A percentile compares a stretch with the other conserved stretches of the same genome.
Evolutionary conservation across 1,140 invertebrate species (phyloP).

Genomic region (Achatina immaculata): DNA sequence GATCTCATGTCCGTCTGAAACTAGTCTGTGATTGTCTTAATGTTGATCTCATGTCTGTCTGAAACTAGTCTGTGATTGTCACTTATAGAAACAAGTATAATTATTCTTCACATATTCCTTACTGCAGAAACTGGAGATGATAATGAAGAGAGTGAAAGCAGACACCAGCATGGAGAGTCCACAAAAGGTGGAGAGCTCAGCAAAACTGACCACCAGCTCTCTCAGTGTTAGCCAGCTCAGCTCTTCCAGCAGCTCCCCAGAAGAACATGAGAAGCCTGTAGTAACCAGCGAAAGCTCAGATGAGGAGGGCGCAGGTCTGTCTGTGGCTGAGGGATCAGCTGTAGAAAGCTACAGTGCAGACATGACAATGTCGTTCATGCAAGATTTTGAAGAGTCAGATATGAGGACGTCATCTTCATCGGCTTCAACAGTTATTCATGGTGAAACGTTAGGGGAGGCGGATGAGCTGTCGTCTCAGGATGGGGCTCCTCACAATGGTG

Average conservation of each 20-base stretch:
- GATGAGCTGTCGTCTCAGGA: neutral
- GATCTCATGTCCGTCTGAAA: no score
- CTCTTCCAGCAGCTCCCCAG: slow-evolving; percentile 35
- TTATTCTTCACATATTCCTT: slow-evolving; percentile 11
- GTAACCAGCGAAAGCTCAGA: neutral
- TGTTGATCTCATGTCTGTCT: no score
- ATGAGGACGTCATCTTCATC: neutral
- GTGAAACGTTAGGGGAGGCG: slow-evolving; percentile 7
- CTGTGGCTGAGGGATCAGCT: neutral
- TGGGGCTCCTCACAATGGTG: slow-evolving; percentile 12
- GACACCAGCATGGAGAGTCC: slow-evolving; percentile 44
- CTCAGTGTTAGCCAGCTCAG: slow-evolving; percentile 32
- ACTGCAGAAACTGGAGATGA: slow-evolving; percentile 64
- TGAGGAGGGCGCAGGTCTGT: slow-evolving; percentile 21
- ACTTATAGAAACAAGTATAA: neutral
- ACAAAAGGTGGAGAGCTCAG: slow-evolving; percentile 43
- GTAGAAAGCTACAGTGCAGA: slow-evolving; percentile 16
- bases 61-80: no score
- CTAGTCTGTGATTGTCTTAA: no score
- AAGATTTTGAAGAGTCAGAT: neutral
- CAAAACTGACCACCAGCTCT: neutral
- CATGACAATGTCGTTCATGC: slow-evolving; percentile 14
- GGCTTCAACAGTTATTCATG: neutral
- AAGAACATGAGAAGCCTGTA: slow-evolving; percentile 31
- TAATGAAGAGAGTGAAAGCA: slow-evolving; percentile 67